A percentile compares a stretch with the other conserved stretches of the same genome.
These are phyloP conservation scores for Limnephilus auricula DNA, from an alignment of 2,888 invertebrate species.

Conservation along the genomic window DNA sequence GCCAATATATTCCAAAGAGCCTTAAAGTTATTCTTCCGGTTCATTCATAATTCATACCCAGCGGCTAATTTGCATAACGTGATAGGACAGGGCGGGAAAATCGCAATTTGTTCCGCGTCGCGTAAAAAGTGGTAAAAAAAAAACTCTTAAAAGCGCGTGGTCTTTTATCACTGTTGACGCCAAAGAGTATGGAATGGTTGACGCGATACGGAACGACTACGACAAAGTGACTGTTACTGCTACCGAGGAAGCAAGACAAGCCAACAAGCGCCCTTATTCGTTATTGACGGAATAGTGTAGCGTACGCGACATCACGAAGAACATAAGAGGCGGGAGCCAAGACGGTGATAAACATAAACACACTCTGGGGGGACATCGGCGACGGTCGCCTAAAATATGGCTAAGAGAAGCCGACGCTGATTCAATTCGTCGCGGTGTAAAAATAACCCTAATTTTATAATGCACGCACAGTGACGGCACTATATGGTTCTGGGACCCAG, in stretches of 20 bases:
- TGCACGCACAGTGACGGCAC: not conserved
- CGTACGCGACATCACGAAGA: not conserved
- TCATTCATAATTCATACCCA: slow-evolving; percentile 53
- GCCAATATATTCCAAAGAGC: slow-evolving; percentile 43
- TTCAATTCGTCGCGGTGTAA: slow-evolving; percentile 4
- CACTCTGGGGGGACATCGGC: not conserved
- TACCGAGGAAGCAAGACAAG: not conserved
- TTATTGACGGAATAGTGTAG: slow-evolving; percentile 4
- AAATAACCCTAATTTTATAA: not conserved
- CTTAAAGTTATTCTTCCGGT: slow-evolving; percentile 46
- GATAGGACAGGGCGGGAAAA: slow-evolving; percentile 45
- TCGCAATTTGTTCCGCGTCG: slow-evolving; percentile 44
- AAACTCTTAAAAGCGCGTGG: not conserved
- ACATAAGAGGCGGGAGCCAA: not conserved
- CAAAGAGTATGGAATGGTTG: no score
- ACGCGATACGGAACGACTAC: slow-evolving; percentile 3
- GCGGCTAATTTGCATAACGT: slow-evolving; percentile 51
- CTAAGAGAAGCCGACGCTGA: not conserved
- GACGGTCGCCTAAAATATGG: slow-evolving; percentile 7
- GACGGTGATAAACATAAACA: slow-evolving; percentile 4
- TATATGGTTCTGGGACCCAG: not conserved
- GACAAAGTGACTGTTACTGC: not conserved
- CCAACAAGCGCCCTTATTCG: not conserved
- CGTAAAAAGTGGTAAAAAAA: slow-evolving; percentile 3
- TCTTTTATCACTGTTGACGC: slow-evolving; percentile 10